phyloP scores from a whole-genome alignment of 1,140 invertebrate genomes.

The Arion vulgaris region DNA sequence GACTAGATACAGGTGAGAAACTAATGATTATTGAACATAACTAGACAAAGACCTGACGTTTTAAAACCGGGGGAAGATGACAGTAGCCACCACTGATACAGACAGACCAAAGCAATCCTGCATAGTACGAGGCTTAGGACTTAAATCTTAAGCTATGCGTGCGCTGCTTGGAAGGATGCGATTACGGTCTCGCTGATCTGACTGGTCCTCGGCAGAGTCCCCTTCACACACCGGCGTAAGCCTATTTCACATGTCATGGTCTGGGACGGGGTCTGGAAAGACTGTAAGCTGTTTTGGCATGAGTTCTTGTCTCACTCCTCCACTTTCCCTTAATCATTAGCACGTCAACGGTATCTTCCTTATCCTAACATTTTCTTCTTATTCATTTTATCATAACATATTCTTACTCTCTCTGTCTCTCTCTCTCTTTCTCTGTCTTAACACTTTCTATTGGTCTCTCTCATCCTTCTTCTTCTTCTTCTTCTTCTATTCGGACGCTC shows the following conservation, averaged over 20 bases:
- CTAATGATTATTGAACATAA: neutral
- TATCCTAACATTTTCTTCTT: too few relatives aligned
- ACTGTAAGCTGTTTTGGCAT: slow-evolving; percentile 9
- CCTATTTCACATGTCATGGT: neutral
- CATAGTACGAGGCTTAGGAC: neutral
- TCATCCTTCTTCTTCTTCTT: too few relatives aligned
- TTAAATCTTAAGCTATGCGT: neutral
- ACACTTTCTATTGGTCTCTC: too few relatives aligned
- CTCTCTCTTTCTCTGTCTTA: too few relatives aligned
- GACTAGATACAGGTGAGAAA: neutral
- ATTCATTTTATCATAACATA: too few relatives aligned
- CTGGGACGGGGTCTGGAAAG: neutral
- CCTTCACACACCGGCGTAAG: neutral
- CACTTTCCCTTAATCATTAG: too few relatives aligned
- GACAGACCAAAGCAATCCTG: slow-evolving; percentile 6
- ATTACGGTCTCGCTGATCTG: neutral
- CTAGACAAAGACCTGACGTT: neutral
- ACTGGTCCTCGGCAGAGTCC: neutral
- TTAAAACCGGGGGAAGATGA: neutral
- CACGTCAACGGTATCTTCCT: too few relatives aligned
- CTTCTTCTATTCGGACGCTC: too few relatives aligned
- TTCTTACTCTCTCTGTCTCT: neutral
- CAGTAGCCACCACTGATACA: neutral
- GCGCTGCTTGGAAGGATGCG: neutral
- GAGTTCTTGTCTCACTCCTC: neutral